phyloP scores from a whole-genome alignment of 2,888 invertebrate species.

The Caenorhabditis wallacei region DNA sequence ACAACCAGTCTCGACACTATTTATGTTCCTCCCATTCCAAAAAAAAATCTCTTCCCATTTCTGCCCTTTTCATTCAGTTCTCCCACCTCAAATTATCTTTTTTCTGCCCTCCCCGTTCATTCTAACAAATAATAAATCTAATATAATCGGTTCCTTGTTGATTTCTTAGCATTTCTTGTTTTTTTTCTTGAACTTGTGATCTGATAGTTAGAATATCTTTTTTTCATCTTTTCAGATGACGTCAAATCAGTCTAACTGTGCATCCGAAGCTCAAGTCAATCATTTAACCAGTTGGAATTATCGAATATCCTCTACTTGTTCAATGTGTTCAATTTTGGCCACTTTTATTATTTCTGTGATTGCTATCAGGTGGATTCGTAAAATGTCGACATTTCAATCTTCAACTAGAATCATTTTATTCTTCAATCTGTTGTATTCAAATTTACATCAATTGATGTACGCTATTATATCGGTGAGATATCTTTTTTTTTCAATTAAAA shows the following conservation, averaged over 20 bases:
- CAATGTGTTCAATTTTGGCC: background rate
- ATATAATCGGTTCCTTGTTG: too few species aligned
- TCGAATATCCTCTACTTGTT: background rate
- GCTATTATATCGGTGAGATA: conserved; percentile 8
- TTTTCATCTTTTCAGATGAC: conserved; percentile 19
- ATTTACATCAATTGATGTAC: conserved; percentile 6
- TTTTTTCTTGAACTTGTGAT: too few species aligned
- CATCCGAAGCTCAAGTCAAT: conserved; percentile 4
- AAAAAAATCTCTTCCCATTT: too few species aligned
- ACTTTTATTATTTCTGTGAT: background rate
- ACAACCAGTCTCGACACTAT: too few species aligned
- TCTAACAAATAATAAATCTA: too few species aligned
- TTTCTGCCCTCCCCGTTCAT: too few species aligned
- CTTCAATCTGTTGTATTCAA: conserved; percentile 5
- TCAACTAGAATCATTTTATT: conserved; percentile 1
- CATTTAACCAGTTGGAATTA: conserved; percentile 8
- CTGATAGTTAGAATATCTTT: too few species aligned
- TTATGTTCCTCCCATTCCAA: too few species aligned
- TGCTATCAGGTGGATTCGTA: background rate
- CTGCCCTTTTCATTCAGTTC: too few species aligned
- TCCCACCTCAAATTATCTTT: too few species aligned
- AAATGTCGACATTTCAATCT: conserved; percentile 19
- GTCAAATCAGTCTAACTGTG: background rate
- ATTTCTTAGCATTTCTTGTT: too few species aligned
- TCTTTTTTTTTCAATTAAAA: background rate